Percentiles rank a stretch among this genome's conserved stretches.
Evolutionary conservation across 2,113 vertebrate genomes (phyloP).

Genomic region (Otolemur garnettii): DNA sequence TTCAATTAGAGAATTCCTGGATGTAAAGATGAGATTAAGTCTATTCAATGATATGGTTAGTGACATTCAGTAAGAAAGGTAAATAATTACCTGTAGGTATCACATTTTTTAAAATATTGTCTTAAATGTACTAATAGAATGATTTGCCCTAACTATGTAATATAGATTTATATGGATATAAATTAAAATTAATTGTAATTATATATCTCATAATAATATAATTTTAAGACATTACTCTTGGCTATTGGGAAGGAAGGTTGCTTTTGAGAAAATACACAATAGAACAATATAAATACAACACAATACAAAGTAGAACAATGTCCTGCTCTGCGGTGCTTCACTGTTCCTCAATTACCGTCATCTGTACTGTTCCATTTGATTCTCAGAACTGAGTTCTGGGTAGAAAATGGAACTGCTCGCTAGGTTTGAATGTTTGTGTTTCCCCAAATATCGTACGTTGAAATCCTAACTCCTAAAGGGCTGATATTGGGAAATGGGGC

Average conservation of each 20-base stretch:
- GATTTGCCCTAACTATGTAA: background rate
- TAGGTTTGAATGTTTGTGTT: background rate
- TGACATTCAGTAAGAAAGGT: background rate
- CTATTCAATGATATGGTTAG: background rate
- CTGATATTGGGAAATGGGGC: too few relatives aligned
- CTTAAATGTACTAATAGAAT: background rate
- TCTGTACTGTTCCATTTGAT: background rate
- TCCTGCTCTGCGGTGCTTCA: background rate
- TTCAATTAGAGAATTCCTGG: background rate
- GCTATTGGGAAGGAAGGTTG: slow-evolving; percentile 10
- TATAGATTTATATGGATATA: background rate
- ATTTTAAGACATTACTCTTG: slow-evolving; percentile 19
- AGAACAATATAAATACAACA: background rate
- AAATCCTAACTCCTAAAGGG: background rate
- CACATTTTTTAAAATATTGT: slow-evolving; percentile 12
- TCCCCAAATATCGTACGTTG: background rate
- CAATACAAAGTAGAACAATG: background rate
- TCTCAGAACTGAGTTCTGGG: background rate
- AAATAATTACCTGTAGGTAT: background rate
- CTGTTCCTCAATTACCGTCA: background rate
- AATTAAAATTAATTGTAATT: slow-evolving; percentile 6
- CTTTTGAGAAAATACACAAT: background rate
- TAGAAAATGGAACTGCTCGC: background rate
- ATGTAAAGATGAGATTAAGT: background rate
- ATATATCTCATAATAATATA: background rate